These are phyloP conservation scores for Lamellibrachia columna DNA, from an alignment of 2,888 invertebrate genomes.

Conservation along the genomic window DNA sequence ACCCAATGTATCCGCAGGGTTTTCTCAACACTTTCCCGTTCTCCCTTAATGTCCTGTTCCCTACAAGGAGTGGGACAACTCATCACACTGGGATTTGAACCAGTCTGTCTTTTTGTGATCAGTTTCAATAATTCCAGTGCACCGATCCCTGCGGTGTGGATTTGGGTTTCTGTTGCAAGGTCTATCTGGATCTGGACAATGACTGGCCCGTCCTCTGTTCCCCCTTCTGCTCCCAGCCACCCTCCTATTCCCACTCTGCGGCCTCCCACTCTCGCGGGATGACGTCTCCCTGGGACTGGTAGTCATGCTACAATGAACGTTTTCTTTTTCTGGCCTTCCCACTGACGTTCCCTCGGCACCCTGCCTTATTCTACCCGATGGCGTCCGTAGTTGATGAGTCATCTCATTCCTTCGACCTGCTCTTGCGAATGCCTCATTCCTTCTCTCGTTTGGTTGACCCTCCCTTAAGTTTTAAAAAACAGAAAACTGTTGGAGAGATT, in stretches of 20 bases:
- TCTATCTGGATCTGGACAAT: conserved; percentile 18
- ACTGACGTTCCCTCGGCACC: neutral
- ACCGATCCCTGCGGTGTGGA: neutral
- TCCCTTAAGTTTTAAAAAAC: no score
- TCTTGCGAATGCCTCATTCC: no score
- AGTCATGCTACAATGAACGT: neutral
- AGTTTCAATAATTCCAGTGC: neutral
- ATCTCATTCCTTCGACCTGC: neutral
- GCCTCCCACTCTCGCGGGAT: neutral
- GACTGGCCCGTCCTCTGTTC: conserved; percentile 23
- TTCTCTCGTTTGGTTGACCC: no score
- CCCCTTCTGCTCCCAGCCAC: conserved; percentile 20
- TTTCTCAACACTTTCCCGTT: neutral
- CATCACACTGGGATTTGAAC: neutral
- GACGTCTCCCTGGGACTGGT: neutral
- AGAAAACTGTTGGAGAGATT: no score
- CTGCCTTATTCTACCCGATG: neutral
- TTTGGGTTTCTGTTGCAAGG: neutral
- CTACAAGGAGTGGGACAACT: neutral
- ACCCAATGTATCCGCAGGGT: neutral
- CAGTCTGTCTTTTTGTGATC: neutral
- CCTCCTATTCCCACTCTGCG: neutral
- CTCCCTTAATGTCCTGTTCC: neutral
- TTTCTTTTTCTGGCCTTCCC: neutral
- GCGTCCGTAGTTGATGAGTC: neutral